Evolutionary conservation across 1,140 invertebrate genomes (phyloP), one percentile per base, ranked within the genome.

Genomic region (Pteromalus puparum): DNA sequence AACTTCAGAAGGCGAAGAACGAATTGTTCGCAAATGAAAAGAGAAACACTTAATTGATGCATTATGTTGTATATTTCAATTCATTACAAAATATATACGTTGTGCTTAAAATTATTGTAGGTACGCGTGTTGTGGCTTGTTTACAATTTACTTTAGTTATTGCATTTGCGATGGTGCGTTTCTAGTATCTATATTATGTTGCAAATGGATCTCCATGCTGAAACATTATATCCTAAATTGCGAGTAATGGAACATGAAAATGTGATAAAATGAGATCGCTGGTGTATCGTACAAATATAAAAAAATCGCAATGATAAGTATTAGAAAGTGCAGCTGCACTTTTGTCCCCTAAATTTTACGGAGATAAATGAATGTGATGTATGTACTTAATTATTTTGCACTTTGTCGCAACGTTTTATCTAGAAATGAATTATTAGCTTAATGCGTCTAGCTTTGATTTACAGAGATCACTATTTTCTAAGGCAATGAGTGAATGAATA

Each of bases 71-170:
- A 38, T 74, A 53, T 68, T 81, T 81, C 79, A 81, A 81, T 61
- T 81, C 48, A 21, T 76, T 86, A 85, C 72, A 85, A 85, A 86
- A 85, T 48, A 82, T 68, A 82, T 76, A n/a, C 48, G 38, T 34
- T 12, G 61, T 76, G 30, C 53, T 82, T 21, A 61, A 61, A 61
- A 61, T 61, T n/a, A 61, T 61, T 5, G 21, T 61, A 61, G 81
- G 81, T 82, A 82, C 70, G 26, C 81, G 7, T 82, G 21, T 65
- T 72, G 28, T 38, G 15, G 24, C n/a, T 12, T 18, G 26, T 73
- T 61, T 38, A 28, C 24, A 72, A 30, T 48, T 48, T 28, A 12
- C 18, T 34, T 34, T 34, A 72, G 30, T 81, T 13, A 46, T 48
- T 73, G 68, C 72, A 75, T 81, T 61, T 73, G 18, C 24, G n/a